Base-by-base conservation (phyloP, 1,140 invertebrate species). In the Vanessa atalanta region DNA sequence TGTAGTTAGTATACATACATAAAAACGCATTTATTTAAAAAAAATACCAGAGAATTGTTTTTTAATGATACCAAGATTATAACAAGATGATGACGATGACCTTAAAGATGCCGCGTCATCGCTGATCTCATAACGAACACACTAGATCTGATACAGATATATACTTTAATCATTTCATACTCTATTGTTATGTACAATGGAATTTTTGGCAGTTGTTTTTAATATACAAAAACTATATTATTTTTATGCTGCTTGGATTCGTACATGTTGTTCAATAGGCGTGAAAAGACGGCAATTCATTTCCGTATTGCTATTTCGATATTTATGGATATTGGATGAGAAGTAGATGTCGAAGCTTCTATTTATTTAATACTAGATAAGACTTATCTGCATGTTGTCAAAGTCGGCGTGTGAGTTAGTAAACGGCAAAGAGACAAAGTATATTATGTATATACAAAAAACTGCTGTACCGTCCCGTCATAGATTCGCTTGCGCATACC, bases 101-200 rank as follows among this genome's bases (percentile, higher is more conserved):
- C 67, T 69, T 60, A 69, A 43, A 15, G 47, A 16, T 14, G 47
- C 20, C 53, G 55, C 67, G 67, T 69, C 67, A 69, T 68, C 47
- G 57, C 72, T 73, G 72, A 73, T 73, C 55, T 73, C 72, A 73
- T 73, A 73, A 57, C 68, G 72, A 73, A 55, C 37, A 64, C 43
- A 47, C 65, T 31, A 67, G 65, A 47, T 68, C 65, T 61, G 50
- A 68, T 47, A 31, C 26, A 66, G 15, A 31, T 43, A 50, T 14
- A 50, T 20, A 55, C 11, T 55, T 37, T 37, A 31, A 61, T 61
- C n/a, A 61, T 61, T 61, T 31, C 57, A 61, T 61, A 61, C 16
- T 31, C 57, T 31, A 61, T 61, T 61, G 31, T 31, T 61, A 61
- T 13, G 13, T 26, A 26, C 55, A 26, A 26, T 61, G 13, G 4